These are phyloP conservation scores for Grapholita molesta DNA, from an alignment of 1,140 invertebrate species.

Conservation along the genomic window DNA sequence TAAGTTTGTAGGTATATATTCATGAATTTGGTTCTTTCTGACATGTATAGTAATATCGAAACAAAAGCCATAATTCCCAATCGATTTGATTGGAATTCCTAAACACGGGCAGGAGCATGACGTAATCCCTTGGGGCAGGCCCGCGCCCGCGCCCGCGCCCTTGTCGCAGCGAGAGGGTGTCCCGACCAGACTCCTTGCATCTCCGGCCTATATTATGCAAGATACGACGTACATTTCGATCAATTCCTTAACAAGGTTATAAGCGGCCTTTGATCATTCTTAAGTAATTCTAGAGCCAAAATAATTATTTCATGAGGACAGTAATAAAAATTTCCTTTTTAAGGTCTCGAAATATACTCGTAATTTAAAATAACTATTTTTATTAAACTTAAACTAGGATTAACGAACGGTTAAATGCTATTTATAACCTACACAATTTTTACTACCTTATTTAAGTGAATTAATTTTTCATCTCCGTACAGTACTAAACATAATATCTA, in stretches of 20 bases:
- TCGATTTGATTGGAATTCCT: constrained; percentile 4
- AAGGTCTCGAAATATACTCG: neutral
- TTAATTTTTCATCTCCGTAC: too few species aligned
- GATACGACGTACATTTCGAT: neutral
- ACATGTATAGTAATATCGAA: neutral
- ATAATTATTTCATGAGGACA: neutral
- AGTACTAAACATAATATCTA: too few species aligned
- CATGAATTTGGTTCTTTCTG: too few species aligned
- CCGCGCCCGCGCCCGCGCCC: neutral
- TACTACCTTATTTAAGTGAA: too few species aligned
- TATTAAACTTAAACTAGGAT: too few species aligned
- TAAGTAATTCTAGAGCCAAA: neutral
- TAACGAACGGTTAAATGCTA: too few species aligned
- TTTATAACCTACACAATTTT: too few species aligned
- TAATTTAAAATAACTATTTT: too few species aligned
- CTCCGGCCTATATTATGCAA: neutral
- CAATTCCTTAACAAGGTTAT: neutral
- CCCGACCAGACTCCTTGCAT: neutral
- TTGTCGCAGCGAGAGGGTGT: neutral
- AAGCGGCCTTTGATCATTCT: neutral
- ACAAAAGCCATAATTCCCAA: neutral
- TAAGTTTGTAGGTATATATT: too few species aligned
- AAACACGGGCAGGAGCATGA: neutral
- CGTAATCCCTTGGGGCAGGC: constrained; percentile 14
- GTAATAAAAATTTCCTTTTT: neutral